Evolutionary conservation across 2,113 vertebrate genomes (phyloP).

Genomic region (Nothocercus julius): DNA sequence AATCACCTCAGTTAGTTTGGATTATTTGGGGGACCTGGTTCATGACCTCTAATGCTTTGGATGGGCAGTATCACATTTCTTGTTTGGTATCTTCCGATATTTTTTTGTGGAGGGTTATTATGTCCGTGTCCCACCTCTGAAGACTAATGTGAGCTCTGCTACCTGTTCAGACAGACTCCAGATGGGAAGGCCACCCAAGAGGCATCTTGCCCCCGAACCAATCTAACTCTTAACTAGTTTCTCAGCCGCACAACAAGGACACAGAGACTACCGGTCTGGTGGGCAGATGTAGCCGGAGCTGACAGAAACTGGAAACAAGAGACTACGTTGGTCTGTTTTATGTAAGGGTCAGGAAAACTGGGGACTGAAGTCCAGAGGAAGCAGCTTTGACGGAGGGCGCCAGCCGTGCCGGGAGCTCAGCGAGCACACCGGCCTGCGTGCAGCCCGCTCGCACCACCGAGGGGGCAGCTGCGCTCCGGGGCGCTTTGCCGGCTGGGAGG

Average conservation of each 20-base stretch:
- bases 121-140: constrained; percentile 5
- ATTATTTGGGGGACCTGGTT: constrained; percentile 20
- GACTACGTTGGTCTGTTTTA: constrained; percentile 51
- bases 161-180: constrained; percentile 58
- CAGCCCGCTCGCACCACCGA: constrained; percentile 17
- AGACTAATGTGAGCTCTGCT: constrained; percentile 28
- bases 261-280: constrained; percentile 43
- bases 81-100: background rate
- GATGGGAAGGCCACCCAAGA: constrained; percentile 56
- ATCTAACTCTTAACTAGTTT: constrained; percentile 33
- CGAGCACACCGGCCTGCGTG: constrained; percentile 37
- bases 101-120: constrained; percentile 13
- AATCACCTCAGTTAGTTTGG: constrained; percentile 29
- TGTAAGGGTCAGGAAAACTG: constrained; percentile 17
- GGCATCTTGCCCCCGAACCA: background rate
- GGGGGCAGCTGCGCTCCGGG: constrained; percentile 54
- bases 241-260: background rate
- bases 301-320: constrained; percentile 24
- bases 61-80: constrained; percentile 1
- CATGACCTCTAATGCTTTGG: constrained; percentile 17
- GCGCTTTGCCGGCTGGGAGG: constrained; percentile 62
- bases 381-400: constrained; percentile 18
- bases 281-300: constrained; percentile 54
- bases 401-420: constrained; percentile 25
- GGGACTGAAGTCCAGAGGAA: background rate